Percentiles rank a stretch among this genome's conserved stretches.
phyloP scores from a whole-genome alignment of 2,888 invertebrate species.

The Mythimna ferrago region DNA sequence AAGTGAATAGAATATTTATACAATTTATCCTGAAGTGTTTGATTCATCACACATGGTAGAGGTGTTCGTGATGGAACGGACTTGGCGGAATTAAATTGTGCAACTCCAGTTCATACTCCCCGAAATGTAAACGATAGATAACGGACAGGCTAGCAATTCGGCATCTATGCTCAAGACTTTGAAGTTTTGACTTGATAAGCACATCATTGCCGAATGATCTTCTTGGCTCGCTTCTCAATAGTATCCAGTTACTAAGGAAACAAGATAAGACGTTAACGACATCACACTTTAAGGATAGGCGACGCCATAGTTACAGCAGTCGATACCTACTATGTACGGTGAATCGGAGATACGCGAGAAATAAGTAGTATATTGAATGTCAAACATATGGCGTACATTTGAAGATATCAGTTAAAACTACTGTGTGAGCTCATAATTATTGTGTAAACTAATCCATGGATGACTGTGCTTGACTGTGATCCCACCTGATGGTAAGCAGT shows the following conservation, averaged over 20 bases:
- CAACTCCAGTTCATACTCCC: too few relatives aligned
- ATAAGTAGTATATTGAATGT: constrained; percentile 42
- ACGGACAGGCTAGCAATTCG: too few relatives aligned
- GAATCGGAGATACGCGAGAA: neutral
- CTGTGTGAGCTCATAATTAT: constrained; percentile 1
- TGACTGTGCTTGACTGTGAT: neutral
- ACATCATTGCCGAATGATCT: too few relatives aligned
- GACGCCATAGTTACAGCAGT: neutral
- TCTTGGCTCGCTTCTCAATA: neutral
- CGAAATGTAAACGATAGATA: too few relatives aligned
- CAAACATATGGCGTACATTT: constrained; percentile 38
- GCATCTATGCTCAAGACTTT: too few relatives aligned
- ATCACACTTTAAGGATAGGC: neutral
- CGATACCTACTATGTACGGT: neutral
- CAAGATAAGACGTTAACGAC: neutral
- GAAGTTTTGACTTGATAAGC: too few relatives aligned
- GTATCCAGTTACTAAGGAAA: neutral
- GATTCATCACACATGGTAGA: too few relatives aligned
- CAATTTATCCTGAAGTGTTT: too few relatives aligned
- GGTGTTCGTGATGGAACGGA: too few relatives aligned
- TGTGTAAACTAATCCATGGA: neutral
- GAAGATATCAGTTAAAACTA: constrained; percentile 12
- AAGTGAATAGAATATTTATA: too few relatives aligned
- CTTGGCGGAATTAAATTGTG: too few relatives aligned
- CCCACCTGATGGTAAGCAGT: too few relatives aligned